phyloP scores from a whole-genome alignment of 2,113 vertebrate genomes.

The Furnarius figulus region DNA sequence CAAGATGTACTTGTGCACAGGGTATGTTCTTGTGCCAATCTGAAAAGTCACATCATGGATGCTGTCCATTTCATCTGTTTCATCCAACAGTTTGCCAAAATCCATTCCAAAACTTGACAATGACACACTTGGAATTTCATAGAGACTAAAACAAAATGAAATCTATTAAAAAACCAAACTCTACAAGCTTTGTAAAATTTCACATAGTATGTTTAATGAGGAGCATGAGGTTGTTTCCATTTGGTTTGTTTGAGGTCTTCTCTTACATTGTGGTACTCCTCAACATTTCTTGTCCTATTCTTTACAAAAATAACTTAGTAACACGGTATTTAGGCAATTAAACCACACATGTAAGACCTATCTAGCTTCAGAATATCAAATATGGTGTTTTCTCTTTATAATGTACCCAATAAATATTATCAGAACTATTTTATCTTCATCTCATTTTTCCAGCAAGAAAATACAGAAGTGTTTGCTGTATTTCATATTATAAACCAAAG shows the following conservation, averaged over 20 bases:
- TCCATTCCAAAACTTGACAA: conserved; percentile 86
- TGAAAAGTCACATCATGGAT: conserved; percentile 95
- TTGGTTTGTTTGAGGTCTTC: neutral
- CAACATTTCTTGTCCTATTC: neutral
- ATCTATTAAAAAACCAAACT: neutral
- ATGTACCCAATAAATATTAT: neutral
- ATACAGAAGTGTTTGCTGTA: neutral
- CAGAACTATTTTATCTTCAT: neutral
- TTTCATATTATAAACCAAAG: neutral
- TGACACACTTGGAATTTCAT: conserved; percentile 90
- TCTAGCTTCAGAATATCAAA: neutral
- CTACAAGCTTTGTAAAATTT: neutral
- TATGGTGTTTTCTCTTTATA: neutral
- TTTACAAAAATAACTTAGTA: neutral
- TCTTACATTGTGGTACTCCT: neutral
- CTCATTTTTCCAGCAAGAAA: neutral
- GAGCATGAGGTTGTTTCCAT: neutral
- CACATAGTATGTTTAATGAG: neutral
- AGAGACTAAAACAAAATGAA: conserved; percentile 82
- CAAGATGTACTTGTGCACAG: conserved; percentile 92
- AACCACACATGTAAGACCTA: neutral
- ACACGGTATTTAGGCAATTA: neutral
- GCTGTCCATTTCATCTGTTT: conserved; percentile 90
- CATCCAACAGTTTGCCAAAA: conserved; percentile 84
- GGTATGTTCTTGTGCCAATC: conserved; percentile 85